phyloP scores from a whole-genome alignment of 2,888 invertebrate species.

The Lottia gigantea region DNA sequence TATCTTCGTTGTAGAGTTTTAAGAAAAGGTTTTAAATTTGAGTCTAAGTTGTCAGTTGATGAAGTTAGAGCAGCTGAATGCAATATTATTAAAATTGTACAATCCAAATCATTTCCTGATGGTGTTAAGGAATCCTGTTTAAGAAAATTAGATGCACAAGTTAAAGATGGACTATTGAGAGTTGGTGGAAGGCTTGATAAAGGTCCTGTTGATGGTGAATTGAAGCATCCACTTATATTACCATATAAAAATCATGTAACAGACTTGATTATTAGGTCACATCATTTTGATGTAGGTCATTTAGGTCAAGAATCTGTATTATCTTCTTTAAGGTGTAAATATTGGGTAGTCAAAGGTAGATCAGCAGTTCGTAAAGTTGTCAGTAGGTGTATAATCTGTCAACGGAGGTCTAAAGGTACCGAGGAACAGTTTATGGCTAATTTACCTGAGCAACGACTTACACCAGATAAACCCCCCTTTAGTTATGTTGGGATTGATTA shows the following conservation, averaged over 20 bases:
- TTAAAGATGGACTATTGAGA: not conserved
- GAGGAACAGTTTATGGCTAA: constrained; percentile 28
- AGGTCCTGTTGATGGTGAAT: not conserved
- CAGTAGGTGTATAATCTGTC: not conserved
- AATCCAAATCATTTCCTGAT: not conserved
- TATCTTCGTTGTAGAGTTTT: not conserved
- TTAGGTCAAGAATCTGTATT: not conserved
- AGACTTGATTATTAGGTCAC: not conserved
- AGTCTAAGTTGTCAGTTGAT: not conserved
- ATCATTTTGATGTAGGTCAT: not conserved
- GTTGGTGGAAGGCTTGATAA: not conserved
- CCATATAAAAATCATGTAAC: not conserved
- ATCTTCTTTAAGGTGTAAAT: not conserved
- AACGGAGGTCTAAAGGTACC: not conserved
- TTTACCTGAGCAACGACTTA: constrained; percentile 24
- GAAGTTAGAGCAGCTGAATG: not conserved
- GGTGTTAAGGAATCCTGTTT: not conserved
- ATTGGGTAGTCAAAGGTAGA: not conserved
- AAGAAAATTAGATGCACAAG: not conserved
- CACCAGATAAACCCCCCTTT: constrained; percentile 29
- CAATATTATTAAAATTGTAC: not conserved
- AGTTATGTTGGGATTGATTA: constrained; percentile 31
- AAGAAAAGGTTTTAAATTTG: not conserved
- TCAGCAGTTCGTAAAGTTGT: not conserved
- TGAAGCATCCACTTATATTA: not conserved